phyloP scores from a whole-genome alignment of 2,888 invertebrate species.

The Acanthoscelides obtectus region DNA sequence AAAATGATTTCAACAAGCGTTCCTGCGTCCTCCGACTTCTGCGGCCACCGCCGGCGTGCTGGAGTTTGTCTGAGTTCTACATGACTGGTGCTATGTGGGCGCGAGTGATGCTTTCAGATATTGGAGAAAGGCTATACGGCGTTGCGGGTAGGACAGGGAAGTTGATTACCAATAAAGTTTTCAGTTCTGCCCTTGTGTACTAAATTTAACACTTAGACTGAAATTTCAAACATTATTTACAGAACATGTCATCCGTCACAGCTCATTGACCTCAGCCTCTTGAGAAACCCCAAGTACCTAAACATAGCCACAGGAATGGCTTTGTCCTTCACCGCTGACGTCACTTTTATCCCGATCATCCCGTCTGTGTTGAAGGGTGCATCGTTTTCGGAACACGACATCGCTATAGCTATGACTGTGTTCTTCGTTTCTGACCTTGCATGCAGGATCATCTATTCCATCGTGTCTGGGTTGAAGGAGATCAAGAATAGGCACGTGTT shows the following conservation, averaged over 20 bases:
- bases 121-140: no score
- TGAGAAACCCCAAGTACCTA: conserved; percentile 61
- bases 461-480: conserved; percentile 57
- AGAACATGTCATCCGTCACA: conserved; percentile 33
- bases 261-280: conserved; percentile 54
- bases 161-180: no score
- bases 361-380: conserved; percentile 59
- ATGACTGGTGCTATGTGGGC: no score
- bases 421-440: conserved; percentile 64
- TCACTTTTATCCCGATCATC: conserved; percentile 65
- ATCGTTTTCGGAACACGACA: conserved; percentile 55
- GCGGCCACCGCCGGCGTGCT: no score
- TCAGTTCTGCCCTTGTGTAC: no score
- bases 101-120: no score
- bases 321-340: conserved; percentile 63
- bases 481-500: conserved; percentile 63
- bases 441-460: conserved; percentile 59
- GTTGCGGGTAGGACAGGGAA: no score
- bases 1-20: no score
- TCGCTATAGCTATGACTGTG: conserved; percentile 64
- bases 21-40: no score
- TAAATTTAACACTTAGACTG: no score
- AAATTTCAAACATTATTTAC: no score
- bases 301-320: conserved; percentile 68
- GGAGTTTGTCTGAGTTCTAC: no score